Percentiles rank a stretch among this genome's conserved stretches.
Evolutionary conservation across 2,888 invertebrate species (phyloP).

Genomic region (Cephus nigrinus): DNA sequence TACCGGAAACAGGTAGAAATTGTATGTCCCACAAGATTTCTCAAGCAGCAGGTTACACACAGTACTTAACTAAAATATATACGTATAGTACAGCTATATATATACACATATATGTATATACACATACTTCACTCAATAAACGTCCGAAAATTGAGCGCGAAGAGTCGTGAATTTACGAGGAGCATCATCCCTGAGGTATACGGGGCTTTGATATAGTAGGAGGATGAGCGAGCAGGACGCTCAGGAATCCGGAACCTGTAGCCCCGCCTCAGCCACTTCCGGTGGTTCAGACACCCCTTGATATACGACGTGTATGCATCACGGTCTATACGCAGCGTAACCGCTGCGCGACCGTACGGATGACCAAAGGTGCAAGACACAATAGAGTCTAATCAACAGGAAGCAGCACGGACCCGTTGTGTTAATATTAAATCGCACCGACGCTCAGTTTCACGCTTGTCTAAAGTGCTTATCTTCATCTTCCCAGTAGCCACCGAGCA

Average conservation of each 20-base stretch:
- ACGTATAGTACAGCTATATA: too few relatives aligned
- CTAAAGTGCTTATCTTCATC: conserved; percentile 50
- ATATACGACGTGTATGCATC: conserved; percentile 42
- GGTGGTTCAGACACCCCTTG: conserved; percentile 53
- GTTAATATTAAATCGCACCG: conserved; percentile 55
- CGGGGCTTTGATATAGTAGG: neutral
- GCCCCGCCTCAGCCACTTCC: conserved; percentile 35
- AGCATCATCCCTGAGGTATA: neutral
- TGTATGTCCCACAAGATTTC: too few relatives aligned
- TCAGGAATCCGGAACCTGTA: conserved; percentile 18
- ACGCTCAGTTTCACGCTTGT: conserved; percentile 28
- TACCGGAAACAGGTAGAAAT: too few relatives aligned
- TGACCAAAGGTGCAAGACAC: conserved; percentile 55
- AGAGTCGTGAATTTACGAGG: conserved; percentile 5
- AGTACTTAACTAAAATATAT: too few relatives aligned
- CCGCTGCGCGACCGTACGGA: conserved; percentile 43
- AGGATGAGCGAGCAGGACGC: neutral
- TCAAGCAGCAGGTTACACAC: neutral
- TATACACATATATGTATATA: neutral
- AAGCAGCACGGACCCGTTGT: conserved; percentile 39
- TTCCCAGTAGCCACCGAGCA: conserved; percentile 24
- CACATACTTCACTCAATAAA: neutral
- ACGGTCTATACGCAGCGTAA: conserved; percentile 38
- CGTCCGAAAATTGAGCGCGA: conserved; percentile 5
- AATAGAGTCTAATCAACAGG: conserved; percentile 58